phyloP scores from a whole-genome alignment of 1,140 invertebrate genomes.

The Agrypnia vestita region DNA sequence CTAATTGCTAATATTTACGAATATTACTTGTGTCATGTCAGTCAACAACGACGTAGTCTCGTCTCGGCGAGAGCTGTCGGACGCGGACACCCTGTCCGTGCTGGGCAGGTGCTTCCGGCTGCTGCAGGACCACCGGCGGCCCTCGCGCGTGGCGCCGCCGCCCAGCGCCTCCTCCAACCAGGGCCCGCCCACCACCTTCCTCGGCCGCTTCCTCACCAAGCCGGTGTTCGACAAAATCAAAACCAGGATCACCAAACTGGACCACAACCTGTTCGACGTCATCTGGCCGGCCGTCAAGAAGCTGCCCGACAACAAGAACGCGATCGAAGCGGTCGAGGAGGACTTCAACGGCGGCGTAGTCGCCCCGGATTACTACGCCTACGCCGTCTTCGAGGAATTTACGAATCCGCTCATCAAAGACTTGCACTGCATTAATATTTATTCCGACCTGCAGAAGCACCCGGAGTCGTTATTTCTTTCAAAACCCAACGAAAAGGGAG shows the following conservation, averaged over 20 bases:
- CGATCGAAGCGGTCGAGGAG: conserved; percentile 75
- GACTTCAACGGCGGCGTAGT: conserved; percentile 82
- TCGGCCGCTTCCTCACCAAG: conserved; percentile 79
- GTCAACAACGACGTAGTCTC: conserved; percentile 77
- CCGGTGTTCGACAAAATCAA: conserved; percentile 81
- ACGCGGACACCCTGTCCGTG: conserved; percentile 79
- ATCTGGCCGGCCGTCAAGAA: conserved; percentile 88
- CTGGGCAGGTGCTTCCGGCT: conserved; percentile 82
- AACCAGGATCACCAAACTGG: conserved; percentile 80
- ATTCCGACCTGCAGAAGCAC: conserved; percentile 76
- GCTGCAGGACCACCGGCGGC: conserved; percentile 74
- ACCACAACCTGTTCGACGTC: conserved; percentile 86
- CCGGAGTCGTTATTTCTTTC: conserved; percentile 76
- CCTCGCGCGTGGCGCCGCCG: conserved; percentile 68
- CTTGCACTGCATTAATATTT: conserved; percentile 80
- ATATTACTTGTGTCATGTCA: conserved; percentile 42
- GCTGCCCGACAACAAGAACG: conserved; percentile 74
- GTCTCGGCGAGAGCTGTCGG: conserved; percentile 78
- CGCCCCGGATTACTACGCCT: conserved; percentile 88
- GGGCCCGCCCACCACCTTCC: conserved; percentile 75
- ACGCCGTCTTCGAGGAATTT: conserved; percentile 84
- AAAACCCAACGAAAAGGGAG: conserved; percentile 59
- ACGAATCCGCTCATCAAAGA: conserved; percentile 86
- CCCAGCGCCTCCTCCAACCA: conserved; percentile 74
- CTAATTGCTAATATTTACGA: not conserved